Evolutionary conservation across 2,888 invertebrate species (phyloP).

Genomic region (Pristionchus arcanus): DNA sequence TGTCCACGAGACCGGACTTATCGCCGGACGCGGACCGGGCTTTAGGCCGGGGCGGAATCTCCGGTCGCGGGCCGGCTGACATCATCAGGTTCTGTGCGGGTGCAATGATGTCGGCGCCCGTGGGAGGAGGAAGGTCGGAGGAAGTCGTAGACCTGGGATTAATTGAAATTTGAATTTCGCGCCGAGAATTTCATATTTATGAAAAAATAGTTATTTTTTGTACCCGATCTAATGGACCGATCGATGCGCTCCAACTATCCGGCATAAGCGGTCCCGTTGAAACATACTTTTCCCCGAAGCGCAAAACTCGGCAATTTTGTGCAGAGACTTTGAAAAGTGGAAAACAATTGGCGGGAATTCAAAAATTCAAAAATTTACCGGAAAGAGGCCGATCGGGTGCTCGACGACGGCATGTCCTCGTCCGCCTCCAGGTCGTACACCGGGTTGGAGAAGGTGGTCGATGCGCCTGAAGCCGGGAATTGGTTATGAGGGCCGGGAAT

Average conservation of each 20-base stretch:
- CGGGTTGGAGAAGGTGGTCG: constrained; percentile 95
- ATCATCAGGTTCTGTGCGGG: constrained; percentile 49
- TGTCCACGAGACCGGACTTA: constrained; percentile 48
- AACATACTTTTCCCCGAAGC: too few species aligned
- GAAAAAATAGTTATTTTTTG: not conserved
- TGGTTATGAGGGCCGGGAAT: not conserved
- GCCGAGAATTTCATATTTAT: not conserved
- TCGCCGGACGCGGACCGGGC: constrained; percentile 26
- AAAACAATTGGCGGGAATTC: not conserved
- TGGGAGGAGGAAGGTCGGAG: constrained; percentile 48
- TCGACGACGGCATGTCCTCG: constrained; percentile 6
- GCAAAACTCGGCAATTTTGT: not conserved
- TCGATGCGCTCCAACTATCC: too few species aligned
- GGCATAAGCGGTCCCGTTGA: too few species aligned
- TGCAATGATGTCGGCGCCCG: constrained; percentile 55
- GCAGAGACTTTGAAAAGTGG: not conserved
- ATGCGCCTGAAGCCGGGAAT: constrained; percentile 58
- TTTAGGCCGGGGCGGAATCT: constrained; percentile 50
- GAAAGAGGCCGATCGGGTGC: constrained; percentile 32
- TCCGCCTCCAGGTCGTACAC: constrained; percentile 88
- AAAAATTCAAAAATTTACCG: constrained; percentile 38
- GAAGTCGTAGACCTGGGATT: constrained; percentile 50
- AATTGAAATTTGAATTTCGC: not conserved
- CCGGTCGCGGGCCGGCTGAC: constrained; percentile 27
- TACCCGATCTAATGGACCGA: too few species aligned